Evolutionary conservation across 2,113 vertebrate species (phyloP), one percentile per base, ranked within the genome.

Genomic region (Lasiurus borealis): DNA sequence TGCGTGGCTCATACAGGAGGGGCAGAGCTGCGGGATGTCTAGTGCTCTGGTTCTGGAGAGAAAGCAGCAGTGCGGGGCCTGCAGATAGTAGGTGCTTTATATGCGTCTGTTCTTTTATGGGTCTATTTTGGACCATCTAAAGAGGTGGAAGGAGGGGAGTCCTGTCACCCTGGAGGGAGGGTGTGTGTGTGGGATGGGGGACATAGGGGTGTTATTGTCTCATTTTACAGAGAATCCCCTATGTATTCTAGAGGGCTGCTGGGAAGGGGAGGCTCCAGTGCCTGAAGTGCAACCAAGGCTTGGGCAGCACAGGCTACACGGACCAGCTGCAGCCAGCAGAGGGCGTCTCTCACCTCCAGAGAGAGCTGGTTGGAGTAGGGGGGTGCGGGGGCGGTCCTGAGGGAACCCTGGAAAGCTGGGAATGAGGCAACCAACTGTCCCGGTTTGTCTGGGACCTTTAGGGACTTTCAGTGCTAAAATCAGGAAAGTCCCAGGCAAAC

Each of bases 301-400:
- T 13, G 40, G 15, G 66, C 11, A 1, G 4, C 69, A 19, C 29
- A 25, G n/a, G 44, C 62, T 13, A 76, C 82, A 46, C 0, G 3
- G 73, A 13, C 59, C 0, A 6, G 12, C 21, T 13, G 1, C 0
- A 64, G 9, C 90, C 98, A 86, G 95, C 71, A 97, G 98, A 97
- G 97, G 97, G 86, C 93, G 66, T 82, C 68, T 34, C 44, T 66
- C 13, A 75, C 97, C 90, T 88, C 69, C 21, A 8, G 36, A 85
- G 76, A 31, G 66, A 64, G 89, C 48, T 12, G 25, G 57, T 59
- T 23, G 54, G 15, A 16, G 52, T 1, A 18, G 21, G 8, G 21
- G 21, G 19, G 21, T 0, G 54, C 6, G 6, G 54, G 18, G 18
- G 18, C 0, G 16, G 54, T 12, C 68, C 50, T 6, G 4, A 12